Base-by-base conservation (phyloP, 2,797 vertebrate species). In the Momotus momota region DNA sequence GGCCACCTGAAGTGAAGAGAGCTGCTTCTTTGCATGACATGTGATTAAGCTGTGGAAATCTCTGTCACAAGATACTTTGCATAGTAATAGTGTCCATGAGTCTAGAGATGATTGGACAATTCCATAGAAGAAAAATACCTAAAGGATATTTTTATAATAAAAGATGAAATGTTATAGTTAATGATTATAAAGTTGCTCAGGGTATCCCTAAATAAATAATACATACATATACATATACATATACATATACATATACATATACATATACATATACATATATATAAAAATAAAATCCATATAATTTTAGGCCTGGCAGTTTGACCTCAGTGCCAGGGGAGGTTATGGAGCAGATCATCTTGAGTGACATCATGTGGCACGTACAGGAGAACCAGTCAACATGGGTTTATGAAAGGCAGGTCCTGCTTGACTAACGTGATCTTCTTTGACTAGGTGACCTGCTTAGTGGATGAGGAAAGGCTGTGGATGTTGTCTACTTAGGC, bases 1-100 rank as follows among this genome's bases (percentile, higher is more conserved):
- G 7, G 16, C 23, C 48, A n/a, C 14, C 16, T 55, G 38, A 67
- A 57, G 7, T 1, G 8, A 9, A 19, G 22, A 46, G 45, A 64
- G 17, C 25, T 74, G n/a, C 17, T 51, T 27, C 48, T 77, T 43
- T 38, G 33, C 6, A 8, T 4, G 6, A 35, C 35, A 14, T 26
- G 10, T 23, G 41, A 31, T 17, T 22, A 20, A 71, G 7, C 3
- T 43, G 10, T 52, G 49, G 48, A 62, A 85, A 57, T 29, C 20
- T 64, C 33, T 60, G 61, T 26, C 48, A 52, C 17, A 29, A 52
- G 71, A 25, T 12, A 11, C 2, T 43, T 0, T 38, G 3, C 7
- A 11, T 45, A 40, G 9, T 40, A 41, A 35, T 1, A 41, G 3
- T 4, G 7, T 6, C 11, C 3, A 1, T 14, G 18, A 58, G 25